These are phyloP conservation scores for Proisotoma minuta DNA, from an alignment of 2,888 invertebrate genomes.

Conservation along the genomic window DNA sequence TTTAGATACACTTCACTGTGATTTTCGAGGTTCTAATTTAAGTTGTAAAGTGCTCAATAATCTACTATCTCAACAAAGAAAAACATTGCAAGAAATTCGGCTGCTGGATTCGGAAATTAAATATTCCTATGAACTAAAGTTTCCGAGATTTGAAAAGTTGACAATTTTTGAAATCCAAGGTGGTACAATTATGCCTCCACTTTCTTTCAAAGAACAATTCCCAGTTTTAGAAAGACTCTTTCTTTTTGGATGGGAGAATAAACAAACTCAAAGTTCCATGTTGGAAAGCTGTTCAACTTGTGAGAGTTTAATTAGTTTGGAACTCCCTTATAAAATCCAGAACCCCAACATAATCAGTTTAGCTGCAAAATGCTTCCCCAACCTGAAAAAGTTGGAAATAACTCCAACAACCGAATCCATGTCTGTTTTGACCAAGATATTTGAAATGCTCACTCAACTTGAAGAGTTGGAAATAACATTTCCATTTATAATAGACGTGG, in stretches of 20 bases:
- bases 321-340: conserved; percentile 11
- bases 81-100: conserved; percentile 9
- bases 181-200: conserved; percentile 14
- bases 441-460: conserved; percentile 21
- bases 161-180: conserved; percentile 23
- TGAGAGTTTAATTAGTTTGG: conserved; percentile 12
- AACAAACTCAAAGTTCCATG: conserved; percentile 1
- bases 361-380: conserved; percentile 18
- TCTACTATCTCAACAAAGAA: conserved; percentile 13
- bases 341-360: conserved; percentile 7
- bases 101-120: conserved; percentile 14
- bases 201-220: conserved; percentile 23
- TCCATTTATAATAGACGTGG: conserved; percentile 20
- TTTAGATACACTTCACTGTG: conserved; percentile 21
- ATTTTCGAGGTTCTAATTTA: conserved; percentile 11
- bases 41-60: background rate
- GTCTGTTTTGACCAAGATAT: conserved; percentile 21
- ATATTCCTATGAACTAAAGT: conserved; percentile 12
- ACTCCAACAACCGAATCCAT: conserved; percentile 21
- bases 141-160: conserved; percentile 21
- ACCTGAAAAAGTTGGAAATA: conserved; percentile 21
- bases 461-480: conserved; percentile 27
- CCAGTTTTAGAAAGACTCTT: conserved; percentile 20
- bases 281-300: conserved; percentile 4
- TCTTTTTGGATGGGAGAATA: conserved; percentile 24